phyloP scores from a whole-genome alignment of 2,113 vertebrate species.

The Seriola dumerili region DNA sequence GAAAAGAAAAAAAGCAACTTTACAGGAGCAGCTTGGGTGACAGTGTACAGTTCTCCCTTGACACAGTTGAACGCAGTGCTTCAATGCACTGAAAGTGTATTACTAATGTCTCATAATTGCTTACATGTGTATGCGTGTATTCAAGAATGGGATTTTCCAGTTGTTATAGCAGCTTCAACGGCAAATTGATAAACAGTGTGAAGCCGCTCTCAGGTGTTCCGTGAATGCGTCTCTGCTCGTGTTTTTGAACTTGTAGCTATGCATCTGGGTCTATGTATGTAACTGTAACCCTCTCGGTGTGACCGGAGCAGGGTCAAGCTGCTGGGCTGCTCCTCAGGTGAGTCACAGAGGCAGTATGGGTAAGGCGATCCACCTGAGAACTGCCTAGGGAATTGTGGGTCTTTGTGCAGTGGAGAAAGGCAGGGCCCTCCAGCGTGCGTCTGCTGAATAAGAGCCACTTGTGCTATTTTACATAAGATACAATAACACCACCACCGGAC shows the following conservation, averaged over 20 bases:
- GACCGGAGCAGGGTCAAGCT: slow-evolving; percentile 53
- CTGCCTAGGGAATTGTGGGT: slow-evolving; percentile 79
- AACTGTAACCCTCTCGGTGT: slow-evolving; percentile 44
- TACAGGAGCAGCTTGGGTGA: slow-evolving; percentile 65
- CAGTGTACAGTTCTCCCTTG: slow-evolving; percentile 54
- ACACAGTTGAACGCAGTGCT: slow-evolving; percentile 50
- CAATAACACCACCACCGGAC: slow-evolving; percentile 70
- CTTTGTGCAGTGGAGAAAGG: slow-evolving; percentile 78
- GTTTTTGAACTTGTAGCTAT: slow-evolving; percentile 4
- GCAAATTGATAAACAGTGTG: neutral
- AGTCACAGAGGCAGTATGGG: slow-evolving; percentile 67
- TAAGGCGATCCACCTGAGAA: slow-evolving; percentile 84
- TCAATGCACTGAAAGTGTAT: slow-evolving; percentile 27
- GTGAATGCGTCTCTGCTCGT: slow-evolving; percentile 2
- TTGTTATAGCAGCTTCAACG: slow-evolving; percentile 20
- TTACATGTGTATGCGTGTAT: slow-evolving; percentile 36
- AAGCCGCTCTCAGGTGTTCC: neutral
- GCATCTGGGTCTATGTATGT: slow-evolving; percentile 19
- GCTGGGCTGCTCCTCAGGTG: slow-evolving; percentile 56
- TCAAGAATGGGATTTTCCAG: slow-evolving; percentile 50
- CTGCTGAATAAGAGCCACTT: slow-evolving; percentile 83
- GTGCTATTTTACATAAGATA: slow-evolving; percentile 78
- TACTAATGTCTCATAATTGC: slow-evolving; percentile 49
- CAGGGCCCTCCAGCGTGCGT: slow-evolving; percentile 80
- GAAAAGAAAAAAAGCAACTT: slow-evolving; percentile 37